Conservation (phyloP, 2,888 invertebrate genomes). For the Platerodrilus igneus region DNA sequence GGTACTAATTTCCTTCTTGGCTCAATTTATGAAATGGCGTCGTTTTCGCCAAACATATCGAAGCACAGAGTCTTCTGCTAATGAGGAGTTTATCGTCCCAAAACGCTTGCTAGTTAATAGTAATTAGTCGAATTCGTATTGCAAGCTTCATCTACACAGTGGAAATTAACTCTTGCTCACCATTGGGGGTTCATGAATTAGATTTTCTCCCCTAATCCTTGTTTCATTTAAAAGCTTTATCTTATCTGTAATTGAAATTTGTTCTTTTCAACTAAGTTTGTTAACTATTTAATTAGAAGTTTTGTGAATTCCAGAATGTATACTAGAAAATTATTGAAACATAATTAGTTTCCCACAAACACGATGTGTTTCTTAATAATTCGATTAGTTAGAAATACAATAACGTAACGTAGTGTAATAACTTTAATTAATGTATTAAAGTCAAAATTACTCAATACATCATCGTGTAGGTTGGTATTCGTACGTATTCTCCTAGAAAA, state of each 20-base stretch:
- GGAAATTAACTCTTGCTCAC: slow-evolving; percentile 36
- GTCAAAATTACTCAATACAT: too few species aligned
- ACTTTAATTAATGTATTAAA: too few species aligned
- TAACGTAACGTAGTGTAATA: too few species aligned
- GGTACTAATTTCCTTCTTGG: not conserved
- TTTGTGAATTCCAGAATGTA: slow-evolving; percentile 7
- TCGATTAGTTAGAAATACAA: too few species aligned
- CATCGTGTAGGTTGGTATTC: too few species aligned
- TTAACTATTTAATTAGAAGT: slow-evolving; percentile 20
- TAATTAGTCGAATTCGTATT: slow-evolving; percentile 41
- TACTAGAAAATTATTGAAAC: slow-evolving; percentile 12
- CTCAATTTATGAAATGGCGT: not conserved
- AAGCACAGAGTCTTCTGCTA: slow-evolving; percentile 29
- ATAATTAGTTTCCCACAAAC: too few species aligned
- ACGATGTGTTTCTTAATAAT: too few species aligned
- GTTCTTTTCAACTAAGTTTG: slow-evolving; percentile 20
- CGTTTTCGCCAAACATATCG: slow-evolving; percentile 8
- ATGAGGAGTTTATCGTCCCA: slow-evolving; percentile 40
- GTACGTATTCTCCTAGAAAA: too few species aligned
- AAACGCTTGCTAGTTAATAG: slow-evolving; percentile 36
- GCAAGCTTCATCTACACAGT: slow-evolving; percentile 31
- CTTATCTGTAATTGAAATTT: slow-evolving; percentile 33
- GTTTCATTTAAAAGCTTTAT: slow-evolving; percentile 31
- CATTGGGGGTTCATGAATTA: slow-evolving; percentile 30
- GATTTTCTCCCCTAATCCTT: slow-evolving; percentile 29